Conservation (phyloP, 1,140 invertebrate species). For the Aphis gossypii region DNA sequence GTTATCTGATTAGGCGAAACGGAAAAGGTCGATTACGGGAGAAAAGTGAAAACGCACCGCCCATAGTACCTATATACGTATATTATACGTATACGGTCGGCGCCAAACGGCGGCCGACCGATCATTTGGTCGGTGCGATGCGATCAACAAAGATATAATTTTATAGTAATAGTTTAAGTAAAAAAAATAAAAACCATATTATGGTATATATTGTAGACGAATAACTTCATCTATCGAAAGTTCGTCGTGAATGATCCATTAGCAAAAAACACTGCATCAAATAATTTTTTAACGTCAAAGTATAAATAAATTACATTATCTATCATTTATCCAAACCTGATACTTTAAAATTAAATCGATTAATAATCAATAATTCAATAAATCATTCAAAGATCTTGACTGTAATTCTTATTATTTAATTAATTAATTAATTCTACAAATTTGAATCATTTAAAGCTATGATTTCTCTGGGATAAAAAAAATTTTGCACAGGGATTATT, state of each 20-base stretch:
- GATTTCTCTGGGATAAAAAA: not conserved
- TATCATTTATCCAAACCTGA: not conserved
- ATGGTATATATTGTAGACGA: not conserved
- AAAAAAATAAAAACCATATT: not conserved
- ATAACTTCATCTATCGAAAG: not conserved
- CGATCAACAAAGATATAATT: not conserved
- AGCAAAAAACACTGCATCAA: not conserved
- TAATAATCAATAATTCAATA: not conserved
- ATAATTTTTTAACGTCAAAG: not conserved
- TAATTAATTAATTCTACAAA: too few species aligned
- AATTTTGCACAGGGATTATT: not conserved
- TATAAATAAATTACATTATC: not conserved
- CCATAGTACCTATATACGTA: not conserved
- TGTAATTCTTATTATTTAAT: too few species aligned
- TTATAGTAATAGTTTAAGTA: not conserved
- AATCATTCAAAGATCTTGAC: too few species aligned
- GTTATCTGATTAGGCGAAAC: not conserved
- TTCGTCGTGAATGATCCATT: not conserved
- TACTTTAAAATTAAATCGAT: not conserved
- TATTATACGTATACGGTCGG: too few species aligned
- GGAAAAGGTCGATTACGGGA: not conserved
- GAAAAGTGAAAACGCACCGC: not conserved
- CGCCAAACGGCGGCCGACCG: too few species aligned
- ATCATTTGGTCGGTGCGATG: too few species aligned
- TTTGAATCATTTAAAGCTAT: not conserved